Base-by-base conservation (phyloP, 2,113 vertebrate genomes). In the Sinocyclocheilus anophthalmus region DNA sequence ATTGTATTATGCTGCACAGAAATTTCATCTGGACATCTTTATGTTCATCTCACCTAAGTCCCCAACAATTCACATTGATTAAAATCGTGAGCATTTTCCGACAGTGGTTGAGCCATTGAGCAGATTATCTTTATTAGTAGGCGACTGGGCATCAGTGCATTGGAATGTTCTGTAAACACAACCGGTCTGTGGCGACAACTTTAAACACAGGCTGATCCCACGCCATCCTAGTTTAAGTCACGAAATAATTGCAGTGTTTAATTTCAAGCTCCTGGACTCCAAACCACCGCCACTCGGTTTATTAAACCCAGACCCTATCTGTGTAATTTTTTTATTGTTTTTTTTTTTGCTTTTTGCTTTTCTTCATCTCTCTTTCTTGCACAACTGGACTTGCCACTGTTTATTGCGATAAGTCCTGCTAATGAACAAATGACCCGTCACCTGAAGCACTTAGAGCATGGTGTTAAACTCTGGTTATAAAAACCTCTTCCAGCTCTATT, bases 401-500 rank as follows among this genome's bases (percentile, higher is more conserved):
- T 96, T 96, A 95, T 94, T 95, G 94, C 95, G 94, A 96, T 96
- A 96, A 95, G 93, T 94, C 93, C 91, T 90, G 94, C 92, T 94
- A 96, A 96, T 93, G 95, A 95, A 96, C 93, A 96, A 96, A 96
- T 94, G 94, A 95, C 93, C 93, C 95, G 94, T 91, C 95, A 96
- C 94, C 94, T 95, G 94, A 92, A 96, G 92, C 94, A 95, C 94
- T 96, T 95, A 95, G 91, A 95, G 92, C 82, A 87, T 91, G 88
- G 88, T 95, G 93, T 94, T 96, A 95, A 96, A 96, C 93, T 94
- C 90, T 80, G 94, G 91, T 94, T 94, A 94, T 93, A 95, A 95
- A 96, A 94, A 90, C 90, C 91, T 94, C 93, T 96, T 95, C 95
- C 92, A 92, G 94, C 90, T 90, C 89, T 96, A 96, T 96, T 96